phyloP scores from a whole-genome alignment of 2,888 invertebrate genomes.

The Machimus rusticus region DNA sequence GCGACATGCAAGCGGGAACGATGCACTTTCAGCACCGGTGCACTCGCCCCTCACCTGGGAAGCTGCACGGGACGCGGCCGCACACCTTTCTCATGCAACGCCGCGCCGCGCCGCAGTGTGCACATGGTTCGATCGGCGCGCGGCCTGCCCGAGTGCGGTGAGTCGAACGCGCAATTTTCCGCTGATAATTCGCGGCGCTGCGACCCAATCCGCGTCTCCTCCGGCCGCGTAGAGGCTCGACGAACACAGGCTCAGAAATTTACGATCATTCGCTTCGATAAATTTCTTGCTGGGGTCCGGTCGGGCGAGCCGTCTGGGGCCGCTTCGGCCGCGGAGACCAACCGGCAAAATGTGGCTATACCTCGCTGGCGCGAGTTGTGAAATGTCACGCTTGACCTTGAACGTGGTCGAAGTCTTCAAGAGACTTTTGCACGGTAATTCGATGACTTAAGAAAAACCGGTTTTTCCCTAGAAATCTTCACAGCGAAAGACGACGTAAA shows the following conservation, averaged over 20 bases:
- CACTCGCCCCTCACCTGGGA: background rate
- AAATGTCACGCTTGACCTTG: conserved; percentile 41
- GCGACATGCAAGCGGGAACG: background rate
- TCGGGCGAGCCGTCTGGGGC: background rate
- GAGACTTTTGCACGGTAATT: conserved; percentile 17
- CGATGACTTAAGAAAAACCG: conserved; percentile 29
- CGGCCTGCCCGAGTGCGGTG: background rate
- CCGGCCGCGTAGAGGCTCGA: background rate
- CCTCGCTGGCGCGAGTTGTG: background rate
- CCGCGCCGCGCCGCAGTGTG: background rate
- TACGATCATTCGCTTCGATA: background rate
- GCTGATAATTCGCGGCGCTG: background rate
- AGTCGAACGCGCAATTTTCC: background rate
- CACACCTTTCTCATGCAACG: background rate
- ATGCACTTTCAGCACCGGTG: conserved; percentile 21
- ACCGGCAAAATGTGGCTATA: background rate
- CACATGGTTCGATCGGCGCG: background rate
- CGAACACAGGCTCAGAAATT: background rate
- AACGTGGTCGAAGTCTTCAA: conserved; percentile 43
- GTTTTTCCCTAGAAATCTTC: conserved; percentile 5
- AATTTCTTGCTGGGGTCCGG: background rate
- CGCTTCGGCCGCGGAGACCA: background rate
- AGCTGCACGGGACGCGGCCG: background rate
- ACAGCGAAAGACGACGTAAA: background rate
- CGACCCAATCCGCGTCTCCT: background rate